Conservation (phyloP, 2,113 vertebrate species). For the Dolichallabes microphthalmus region DNA sequence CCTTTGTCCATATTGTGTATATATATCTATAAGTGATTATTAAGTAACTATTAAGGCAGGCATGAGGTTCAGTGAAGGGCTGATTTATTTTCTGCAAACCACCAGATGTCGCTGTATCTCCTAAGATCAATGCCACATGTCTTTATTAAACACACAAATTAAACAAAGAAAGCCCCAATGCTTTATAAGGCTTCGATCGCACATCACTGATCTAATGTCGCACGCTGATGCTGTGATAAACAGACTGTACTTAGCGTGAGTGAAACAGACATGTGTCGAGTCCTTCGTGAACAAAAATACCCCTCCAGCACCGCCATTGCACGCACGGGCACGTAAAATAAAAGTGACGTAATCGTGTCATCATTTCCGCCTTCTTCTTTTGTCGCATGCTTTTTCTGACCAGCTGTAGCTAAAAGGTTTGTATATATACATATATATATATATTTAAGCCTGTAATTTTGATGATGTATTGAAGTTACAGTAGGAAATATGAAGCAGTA, state of each 20-base stretch:
- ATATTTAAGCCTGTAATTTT: neutral
- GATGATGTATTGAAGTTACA: neutral
- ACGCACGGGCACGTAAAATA: conserved; percentile 11
- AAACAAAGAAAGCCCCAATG: no score
- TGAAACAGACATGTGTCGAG: neutral
- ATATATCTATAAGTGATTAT: no score
- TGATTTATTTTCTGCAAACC: no score
- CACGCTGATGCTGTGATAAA: neutral
- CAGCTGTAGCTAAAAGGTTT: conserved; percentile 59
- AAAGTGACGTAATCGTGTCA: conserved; percentile 61
- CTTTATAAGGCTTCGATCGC: no score
- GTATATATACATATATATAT: neutral
- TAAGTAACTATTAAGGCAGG: no score
- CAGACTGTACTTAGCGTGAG: neutral
- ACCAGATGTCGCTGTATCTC: no score
- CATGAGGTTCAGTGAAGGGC: no score
- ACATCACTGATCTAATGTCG: neutral
- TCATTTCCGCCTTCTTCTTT: conserved; percentile 65
- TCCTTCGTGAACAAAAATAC: neutral
- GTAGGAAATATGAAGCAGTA: neutral
- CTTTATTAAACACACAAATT: no score
- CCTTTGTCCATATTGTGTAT: no score
- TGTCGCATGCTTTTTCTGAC: conserved; percentile 62
- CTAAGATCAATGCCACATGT: no score
- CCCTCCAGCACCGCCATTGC: neutral